Conservation (phyloP, 2,113 vertebrate species). For the Pseudopipra pipra region DNA sequence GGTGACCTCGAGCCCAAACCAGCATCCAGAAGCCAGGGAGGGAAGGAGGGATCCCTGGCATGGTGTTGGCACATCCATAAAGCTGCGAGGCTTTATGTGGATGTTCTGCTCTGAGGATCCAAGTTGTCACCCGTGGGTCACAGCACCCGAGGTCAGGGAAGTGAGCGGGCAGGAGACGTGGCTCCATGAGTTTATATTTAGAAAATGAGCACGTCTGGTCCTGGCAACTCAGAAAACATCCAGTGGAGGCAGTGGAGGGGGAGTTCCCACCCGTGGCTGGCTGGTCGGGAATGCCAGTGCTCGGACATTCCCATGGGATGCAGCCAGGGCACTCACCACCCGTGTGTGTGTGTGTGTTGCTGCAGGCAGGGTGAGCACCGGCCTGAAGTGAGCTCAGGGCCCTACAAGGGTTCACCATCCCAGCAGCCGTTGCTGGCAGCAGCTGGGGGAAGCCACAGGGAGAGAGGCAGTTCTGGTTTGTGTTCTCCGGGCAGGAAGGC, state of each 20-base stretch:
- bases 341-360: rapidly evolving
- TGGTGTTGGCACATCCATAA: not conserved
- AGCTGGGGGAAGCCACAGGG: rapidly evolving
- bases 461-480: not conserved
- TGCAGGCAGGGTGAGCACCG: rapidly evolving
- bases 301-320: rapidly evolving
- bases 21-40: rapidly evolving
- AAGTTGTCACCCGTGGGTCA: rapidly evolving
- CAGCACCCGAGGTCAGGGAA: not conserved
- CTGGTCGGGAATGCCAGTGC: rapidly evolving
- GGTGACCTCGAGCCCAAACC: rapidly evolving
- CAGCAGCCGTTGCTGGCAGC: not conserved
- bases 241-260: rapidly evolving
- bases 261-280: not conserved
- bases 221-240: rapidly evolving
- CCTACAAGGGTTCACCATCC: rapidly evolving
- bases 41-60: not conserved
- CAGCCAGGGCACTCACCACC: not conserved
- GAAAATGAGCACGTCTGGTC: rapidly evolving
- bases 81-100: not conserved
- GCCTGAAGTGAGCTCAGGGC: not conserved
- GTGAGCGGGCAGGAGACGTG: rapidly evolving
- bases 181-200: not conserved
- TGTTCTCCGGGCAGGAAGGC: not conserved
- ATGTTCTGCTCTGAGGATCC: not conserved